Evolutionary conservation across 37 sponge, comb jelly and placozoan species (phyloP), one percentile per base, ranked within the genome.

Genomic region (Lycopodina hypogea): DNA sequence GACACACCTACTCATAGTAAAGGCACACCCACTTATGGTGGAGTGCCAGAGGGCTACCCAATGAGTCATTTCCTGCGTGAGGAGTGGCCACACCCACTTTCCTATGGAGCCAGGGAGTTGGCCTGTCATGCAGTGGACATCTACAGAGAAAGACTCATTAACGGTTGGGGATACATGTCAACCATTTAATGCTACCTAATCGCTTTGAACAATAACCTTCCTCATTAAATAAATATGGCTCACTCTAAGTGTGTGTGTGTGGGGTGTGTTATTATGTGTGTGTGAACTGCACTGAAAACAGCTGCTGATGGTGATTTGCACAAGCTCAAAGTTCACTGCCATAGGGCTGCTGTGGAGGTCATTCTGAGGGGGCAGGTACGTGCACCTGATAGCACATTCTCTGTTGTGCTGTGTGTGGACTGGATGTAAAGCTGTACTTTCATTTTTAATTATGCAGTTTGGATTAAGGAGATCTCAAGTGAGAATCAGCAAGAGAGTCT

Each of bases 101-200:
- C 82, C 57, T 92, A 92, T 30, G 84, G 75, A 67, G 89, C 93
- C 3, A 76, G 85, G 33, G 93, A 92, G 58, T 40, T 92, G 30
- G 77, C 89, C 33, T 92, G 93, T 37, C 93, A 92, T 51, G 66
- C 93, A 4, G 33, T 81, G 3, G 93, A 92, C 24, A 21, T 30
- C 35, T 92, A 87, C 72, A 62, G 70, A n/a, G 33, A 28, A 30
- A 73, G 32, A 32, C 42, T 51, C 2, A 23, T 52, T 30, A 56
- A 36, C 29, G 1, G 4, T 12, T 35, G 34, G 7, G 14, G 6
- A 17, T 12, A 28, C 61, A 60, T 60, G 17, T 12, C 24, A 23
- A 12, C 61, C 61, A 23, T 60, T n/a, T n/a, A 29, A 17, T 17
- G 4, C 61, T 60, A 28, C 61, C n/a, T n/a, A n/a, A n/a, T n/a